A percentile compares a stretch with the other conserved stretches of the same genome.
These are phyloP conservation scores for Numida meleagris DNA, from an alignment of 2,113 vertebrate genomes.

Conservation along the genomic window DNA sequence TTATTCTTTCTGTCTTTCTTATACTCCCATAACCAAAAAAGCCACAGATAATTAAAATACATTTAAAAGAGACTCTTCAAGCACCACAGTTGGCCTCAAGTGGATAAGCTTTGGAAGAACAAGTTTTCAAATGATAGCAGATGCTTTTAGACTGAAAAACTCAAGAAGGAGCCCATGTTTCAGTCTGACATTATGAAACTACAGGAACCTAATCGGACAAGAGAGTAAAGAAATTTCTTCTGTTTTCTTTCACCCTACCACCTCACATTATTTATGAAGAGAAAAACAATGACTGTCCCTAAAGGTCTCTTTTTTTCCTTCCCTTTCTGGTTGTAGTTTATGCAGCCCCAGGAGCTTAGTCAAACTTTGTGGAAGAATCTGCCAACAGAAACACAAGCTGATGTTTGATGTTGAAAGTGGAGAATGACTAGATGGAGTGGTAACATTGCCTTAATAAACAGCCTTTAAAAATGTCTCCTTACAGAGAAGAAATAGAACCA, in stretches of 20 bases:
- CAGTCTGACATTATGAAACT: constrained; percentile 38
- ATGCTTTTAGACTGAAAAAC: not conserved
- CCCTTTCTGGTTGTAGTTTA: constrained; percentile 30
- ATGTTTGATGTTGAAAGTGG: constrained; percentile 9
- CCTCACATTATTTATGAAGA: constrained; percentile 10
- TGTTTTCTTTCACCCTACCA: not conserved
- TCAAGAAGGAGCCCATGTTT: not conserved
- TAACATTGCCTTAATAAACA: constrained; percentile 17
- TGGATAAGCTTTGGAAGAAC: constrained; percentile 1
- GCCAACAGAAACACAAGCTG: constrained; percentile 57
- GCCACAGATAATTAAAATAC: not conserved
- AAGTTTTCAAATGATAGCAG: constrained; percentile 23
- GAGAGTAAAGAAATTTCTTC: constrained; percentile 34
- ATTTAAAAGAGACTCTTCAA: not conserved
- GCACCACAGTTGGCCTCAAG: not conserved
- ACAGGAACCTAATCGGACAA: not conserved
- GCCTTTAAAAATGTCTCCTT: constrained; percentile 15
- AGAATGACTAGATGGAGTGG: constrained; percentile 20
- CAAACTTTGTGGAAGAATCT: constrained; percentile 5
- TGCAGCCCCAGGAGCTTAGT: not conserved
- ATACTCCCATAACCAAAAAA: not conserved
- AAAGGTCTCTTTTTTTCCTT: not conserved
- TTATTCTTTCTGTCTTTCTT: not conserved
- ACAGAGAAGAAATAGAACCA: not conserved
- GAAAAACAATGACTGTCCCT: not conserved